Evolutionary conservation across 2,888 invertebrate species (phyloP).

Genomic region (Minunthozetes semirufus): DNA sequence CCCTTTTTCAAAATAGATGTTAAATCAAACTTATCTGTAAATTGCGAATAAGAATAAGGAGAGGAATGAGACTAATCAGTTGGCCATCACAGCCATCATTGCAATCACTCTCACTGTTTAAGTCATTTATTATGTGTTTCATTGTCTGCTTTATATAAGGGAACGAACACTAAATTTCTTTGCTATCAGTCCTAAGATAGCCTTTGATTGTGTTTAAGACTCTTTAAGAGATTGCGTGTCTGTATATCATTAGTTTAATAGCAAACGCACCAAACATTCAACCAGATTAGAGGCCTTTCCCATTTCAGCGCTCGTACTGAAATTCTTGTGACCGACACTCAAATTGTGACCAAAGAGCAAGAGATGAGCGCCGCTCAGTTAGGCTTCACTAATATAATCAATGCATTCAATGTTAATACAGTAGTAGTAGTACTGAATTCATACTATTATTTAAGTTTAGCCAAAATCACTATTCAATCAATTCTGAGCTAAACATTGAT

Average conservation of each 20-base stretch:
- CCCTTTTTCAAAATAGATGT: background rate
- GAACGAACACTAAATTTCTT: background rate
- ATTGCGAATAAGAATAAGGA: background rate
- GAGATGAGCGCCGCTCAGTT: too few species aligned
- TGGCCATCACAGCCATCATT: background rate
- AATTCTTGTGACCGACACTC: background rate
- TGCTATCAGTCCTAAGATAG: constrained; percentile 2
- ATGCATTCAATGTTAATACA: too few species aligned
- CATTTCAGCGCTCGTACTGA: background rate
- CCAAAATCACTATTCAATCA: too few species aligned
- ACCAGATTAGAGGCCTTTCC: background rate
- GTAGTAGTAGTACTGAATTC: too few species aligned
- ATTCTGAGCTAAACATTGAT: too few species aligned
- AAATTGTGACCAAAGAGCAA: background rate
- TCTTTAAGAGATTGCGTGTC: constrained; percentile 6
- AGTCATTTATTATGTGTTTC: constrained; percentile 13
- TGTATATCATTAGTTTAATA: background rate
- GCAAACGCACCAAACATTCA: background rate
- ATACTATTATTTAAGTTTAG: too few species aligned
- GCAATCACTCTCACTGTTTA: background rate
- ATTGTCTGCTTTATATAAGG: background rate
- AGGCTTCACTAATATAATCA: too few species aligned
- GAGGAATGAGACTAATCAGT: background rate
- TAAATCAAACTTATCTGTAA: background rate
- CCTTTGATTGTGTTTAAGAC: background rate